phyloP scores from a whole-genome alignment of 2,113 vertebrate genomes.

The Upupa epops region DNA sequence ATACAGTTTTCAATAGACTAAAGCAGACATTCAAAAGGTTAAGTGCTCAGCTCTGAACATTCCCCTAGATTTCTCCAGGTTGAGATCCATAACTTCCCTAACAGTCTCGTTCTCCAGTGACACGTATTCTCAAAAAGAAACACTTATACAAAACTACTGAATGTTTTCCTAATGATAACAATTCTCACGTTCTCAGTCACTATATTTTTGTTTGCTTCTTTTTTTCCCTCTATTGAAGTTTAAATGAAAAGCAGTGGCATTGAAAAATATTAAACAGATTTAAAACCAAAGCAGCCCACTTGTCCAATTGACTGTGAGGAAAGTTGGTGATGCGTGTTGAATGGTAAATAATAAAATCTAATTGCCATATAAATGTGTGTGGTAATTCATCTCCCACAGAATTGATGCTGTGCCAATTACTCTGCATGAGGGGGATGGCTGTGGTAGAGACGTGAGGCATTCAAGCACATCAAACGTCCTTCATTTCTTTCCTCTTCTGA shows the following conservation, averaged over 20 bases:
- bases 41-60: background rate
- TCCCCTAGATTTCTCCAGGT: background rate
- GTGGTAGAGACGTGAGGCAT: background rate
- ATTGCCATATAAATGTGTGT: conserved; percentile 17
- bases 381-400: conserved; percentile 57
- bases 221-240: rapidly evolving
- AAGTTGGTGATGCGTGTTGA: conserved; percentile 54
- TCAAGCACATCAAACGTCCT: conserved; percentile 31
- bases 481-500: background rate
- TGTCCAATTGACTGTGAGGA: conserved; percentile 55
- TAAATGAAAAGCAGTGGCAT: background rate
- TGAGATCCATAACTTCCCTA: background rate
- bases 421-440: background rate
- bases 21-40: background rate
- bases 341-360: conserved; percentile 61
- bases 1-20: background rate
- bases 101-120: background rate
- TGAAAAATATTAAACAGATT: conserved; percentile 32
- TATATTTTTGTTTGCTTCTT: background rate
- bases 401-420: background rate
- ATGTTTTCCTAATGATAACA: background rate
- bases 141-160: background rate
- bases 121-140: background rate
- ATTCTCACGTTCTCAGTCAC: background rate
- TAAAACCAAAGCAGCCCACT: conserved; percentile 39